Evolutionary conservation across 2,888 invertebrate genomes (phyloP).

Genomic region (Acleris emargana): DNA sequence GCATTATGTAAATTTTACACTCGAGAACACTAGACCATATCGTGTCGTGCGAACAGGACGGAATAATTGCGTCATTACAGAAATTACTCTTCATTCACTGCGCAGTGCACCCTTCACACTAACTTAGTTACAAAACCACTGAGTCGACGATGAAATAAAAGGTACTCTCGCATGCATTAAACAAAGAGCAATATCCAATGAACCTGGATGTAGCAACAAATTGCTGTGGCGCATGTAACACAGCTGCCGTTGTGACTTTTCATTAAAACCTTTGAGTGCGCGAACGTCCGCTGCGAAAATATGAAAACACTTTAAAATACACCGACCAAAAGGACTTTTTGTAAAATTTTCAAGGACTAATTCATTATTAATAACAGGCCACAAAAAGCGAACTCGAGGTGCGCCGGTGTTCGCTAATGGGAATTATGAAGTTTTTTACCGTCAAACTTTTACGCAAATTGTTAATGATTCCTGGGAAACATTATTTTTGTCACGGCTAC

Average conservation of each 20-base stretch:
- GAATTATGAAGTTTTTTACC: constrained; percentile 29
- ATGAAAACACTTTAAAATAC: constrained; percentile 17
- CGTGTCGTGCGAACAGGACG: constrained; percentile 51
- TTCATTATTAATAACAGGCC: constrained; percentile 32
- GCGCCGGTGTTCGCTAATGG: constrained; percentile 29
- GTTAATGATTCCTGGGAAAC: constrained; percentile 6
- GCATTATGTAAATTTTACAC: constrained; percentile 59
- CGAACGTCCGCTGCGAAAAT: constrained; percentile 12
- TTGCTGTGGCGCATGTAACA: constrained; percentile 55
- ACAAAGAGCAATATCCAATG: constrained; percentile 47
- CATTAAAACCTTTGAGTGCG: constrained; percentile 44
- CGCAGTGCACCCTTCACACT: constrained; percentile 53
- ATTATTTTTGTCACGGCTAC: constrained; percentile 1
- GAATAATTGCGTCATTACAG: constrained; percentile 70
- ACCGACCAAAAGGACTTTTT: constrained; percentile 17
- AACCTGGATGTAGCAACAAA: constrained; percentile 43
- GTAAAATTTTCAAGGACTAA: constrained; percentile 28
- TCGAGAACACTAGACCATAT: constrained; percentile 59
- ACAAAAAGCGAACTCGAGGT: constrained; percentile 29
- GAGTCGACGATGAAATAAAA: constrained; percentile 41
- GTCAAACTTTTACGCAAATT: constrained; percentile 26
- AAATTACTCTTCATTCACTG: constrained; percentile 54
- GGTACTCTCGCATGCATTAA: constrained; percentile 39
- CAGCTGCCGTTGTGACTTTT: constrained; percentile 53
- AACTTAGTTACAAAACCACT: constrained; percentile 54